These are phyloP conservation scores for Cynopterus sphinx DNA, from an alignment of 2,797 vertebrate species.

Conservation along the genomic window DNA sequence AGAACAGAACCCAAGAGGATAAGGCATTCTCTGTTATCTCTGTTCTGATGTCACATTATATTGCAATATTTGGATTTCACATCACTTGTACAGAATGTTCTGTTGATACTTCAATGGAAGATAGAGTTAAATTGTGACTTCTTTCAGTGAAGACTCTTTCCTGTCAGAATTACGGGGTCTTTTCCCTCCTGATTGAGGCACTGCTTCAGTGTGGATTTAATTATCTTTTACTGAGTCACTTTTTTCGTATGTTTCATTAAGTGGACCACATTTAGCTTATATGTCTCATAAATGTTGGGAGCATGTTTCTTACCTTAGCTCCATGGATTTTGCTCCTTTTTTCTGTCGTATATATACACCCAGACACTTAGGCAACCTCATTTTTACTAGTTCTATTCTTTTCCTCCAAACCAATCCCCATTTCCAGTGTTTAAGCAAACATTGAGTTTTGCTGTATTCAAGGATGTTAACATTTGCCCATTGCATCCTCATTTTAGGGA, in stretches of 20 bases:
- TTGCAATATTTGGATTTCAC: background rate
- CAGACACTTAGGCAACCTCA: background rate
- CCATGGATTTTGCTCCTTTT: background rate
- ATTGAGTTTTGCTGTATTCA: background rate
- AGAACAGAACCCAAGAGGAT: background rate
- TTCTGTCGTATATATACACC: background rate
- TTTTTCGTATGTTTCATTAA: conserved; percentile 21
- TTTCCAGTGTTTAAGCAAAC: background rate
- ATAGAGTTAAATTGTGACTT: conserved; percentile 34
- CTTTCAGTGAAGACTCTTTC: conserved; percentile 6
- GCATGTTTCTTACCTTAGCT: background rate
- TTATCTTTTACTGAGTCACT: background rate
- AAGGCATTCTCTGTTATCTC: background rate
- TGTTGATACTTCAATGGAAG: conserved; percentile 5
- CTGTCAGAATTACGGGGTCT: background rate
- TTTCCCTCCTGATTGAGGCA: background rate
- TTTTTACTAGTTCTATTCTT: conserved; percentile 10
- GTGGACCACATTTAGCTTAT: background rate
- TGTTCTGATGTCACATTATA: background rate
- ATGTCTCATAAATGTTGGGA: background rate
- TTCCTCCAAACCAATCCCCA: background rate
- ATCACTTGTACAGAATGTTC: background rate
- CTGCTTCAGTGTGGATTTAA: background rate
- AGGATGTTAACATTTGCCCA: background rate
- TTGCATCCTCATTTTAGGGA: conserved; percentile 13